Evolutionary conservation across 2,888 invertebrate genomes (phyloP).

Genomic region (Trichogramma dendrolimi): DNA sequence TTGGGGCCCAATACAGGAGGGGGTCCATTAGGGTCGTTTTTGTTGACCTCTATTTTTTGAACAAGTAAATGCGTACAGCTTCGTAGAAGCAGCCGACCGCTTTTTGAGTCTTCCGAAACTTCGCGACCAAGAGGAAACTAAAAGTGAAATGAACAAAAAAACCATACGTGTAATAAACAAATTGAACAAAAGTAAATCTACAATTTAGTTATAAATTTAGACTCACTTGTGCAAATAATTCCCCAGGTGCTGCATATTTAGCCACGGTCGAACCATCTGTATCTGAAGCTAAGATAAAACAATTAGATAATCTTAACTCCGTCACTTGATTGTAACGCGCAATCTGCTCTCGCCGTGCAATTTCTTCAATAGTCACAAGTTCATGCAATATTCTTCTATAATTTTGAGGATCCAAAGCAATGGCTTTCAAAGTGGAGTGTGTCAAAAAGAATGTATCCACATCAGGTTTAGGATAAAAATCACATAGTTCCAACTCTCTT

Average conservation of each 20-base stretch:
- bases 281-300: slow-evolving; percentile 67
- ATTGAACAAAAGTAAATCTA: slow-evolving; percentile 7
- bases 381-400: slow-evolving; percentile 73
- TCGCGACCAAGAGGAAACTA: slow-evolving; percentile 66
- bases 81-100: slow-evolving; percentile 72
- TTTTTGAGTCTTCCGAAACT: slow-evolving; percentile 77
- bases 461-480: slow-evolving; percentile 65
- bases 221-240: slow-evolving; percentile 65
- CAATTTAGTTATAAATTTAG: slow-evolving; percentile 15
- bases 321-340: slow-evolving; percentile 67
- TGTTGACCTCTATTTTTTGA: slow-evolving; percentile 28
- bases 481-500: slow-evolving; percentile 50
- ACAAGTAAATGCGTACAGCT: slow-evolving; percentile 71
- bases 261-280: slow-evolving; percentile 68
- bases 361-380: slow-evolving; percentile 67
- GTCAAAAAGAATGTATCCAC: slow-evolving; percentile 65
- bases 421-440: slow-evolving; percentile 64
- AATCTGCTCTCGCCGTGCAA: slow-evolving; percentile 68
- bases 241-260: slow-evolving; percentile 72
- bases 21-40: slow-evolving; percentile 8
- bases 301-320: slow-evolving; percentile 56
- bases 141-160: slow-evolving; percentile 7
- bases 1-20: slow-evolving; percentile 28
- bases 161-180: not conserved
- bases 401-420: slow-evolving; percentile 63